Conservation (phyloP, 2,113 vertebrate genomes). For the Poeciliopsis prolifica region DNA sequence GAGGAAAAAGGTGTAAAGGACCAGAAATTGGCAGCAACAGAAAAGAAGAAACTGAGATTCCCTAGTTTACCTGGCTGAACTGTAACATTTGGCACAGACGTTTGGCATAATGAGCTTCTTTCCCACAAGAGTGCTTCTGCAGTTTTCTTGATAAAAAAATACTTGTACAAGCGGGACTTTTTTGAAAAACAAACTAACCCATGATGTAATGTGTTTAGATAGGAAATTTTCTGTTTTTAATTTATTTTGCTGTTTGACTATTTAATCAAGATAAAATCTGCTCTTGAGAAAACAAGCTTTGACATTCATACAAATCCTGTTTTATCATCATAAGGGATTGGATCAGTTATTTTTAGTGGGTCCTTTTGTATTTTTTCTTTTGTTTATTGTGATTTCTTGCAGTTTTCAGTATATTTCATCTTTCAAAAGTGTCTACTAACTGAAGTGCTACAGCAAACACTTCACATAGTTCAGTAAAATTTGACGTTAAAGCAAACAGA, state of each 20-base stretch:
- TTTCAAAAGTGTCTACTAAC: no score
- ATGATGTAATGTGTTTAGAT: neutral
- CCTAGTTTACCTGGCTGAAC: constrained; percentile 13
- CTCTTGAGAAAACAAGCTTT: no score
- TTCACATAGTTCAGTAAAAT: no score
- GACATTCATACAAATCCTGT: no score
- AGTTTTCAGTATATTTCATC: no score
- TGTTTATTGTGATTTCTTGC: no score
- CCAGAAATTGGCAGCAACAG: constrained; percentile 2
- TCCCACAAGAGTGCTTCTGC: neutral
- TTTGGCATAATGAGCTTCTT: neutral
- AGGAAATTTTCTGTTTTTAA: neutral
- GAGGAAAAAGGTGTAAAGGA: constrained; percentile 14
- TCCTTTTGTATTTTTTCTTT: no score
- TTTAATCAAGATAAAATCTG: no score
- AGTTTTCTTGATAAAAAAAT: neutral
- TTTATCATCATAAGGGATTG: no score
- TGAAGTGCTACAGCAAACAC: no score
- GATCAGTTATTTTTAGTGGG: no score
- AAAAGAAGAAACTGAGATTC: constrained; percentile 3
- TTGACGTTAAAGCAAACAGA: no score
- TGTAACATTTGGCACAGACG: constrained; percentile 9
- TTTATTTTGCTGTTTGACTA: neutral
- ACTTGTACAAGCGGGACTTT: neutral
- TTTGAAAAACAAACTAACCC: neutral